phyloP scores from a whole-genome alignment of 2,797 vertebrate genomes.

The Iguana delicatissima region DNA sequence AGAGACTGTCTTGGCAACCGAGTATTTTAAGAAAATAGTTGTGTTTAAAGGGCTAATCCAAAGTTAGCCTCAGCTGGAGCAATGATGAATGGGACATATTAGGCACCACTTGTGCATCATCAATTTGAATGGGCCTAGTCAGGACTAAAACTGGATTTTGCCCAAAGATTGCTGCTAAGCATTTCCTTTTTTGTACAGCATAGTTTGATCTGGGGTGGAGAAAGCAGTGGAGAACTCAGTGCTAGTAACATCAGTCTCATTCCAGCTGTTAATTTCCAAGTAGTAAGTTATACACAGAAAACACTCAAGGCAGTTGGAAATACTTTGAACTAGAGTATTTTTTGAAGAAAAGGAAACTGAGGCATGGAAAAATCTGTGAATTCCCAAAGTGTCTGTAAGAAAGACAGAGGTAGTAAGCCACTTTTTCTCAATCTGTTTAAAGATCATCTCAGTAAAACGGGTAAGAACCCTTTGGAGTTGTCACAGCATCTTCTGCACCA shows the following conservation, averaged over 20 bases:
- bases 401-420: no score
- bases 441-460: background rate
- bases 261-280: background rate
- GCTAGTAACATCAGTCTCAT: background rate
- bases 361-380: background rate
- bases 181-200: background rate
- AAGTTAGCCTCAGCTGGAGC: no score
- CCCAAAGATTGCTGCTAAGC: no score
- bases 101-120: no score
- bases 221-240: background rate
- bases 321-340: background rate
- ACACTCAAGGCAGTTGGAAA: background rate
- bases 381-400: background rate
- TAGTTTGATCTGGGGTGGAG: background rate
- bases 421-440: background rate
- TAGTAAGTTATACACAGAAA: no score
- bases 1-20: background rate
- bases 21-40: background rate
- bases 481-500: background rate
- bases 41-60: background rate
- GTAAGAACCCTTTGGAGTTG: background rate
- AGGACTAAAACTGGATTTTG: no score
- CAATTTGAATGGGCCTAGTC: no score
- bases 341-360: background rate
- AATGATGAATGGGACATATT: no score